Evolutionary conservation across 2,113 vertebrate genomes (phyloP).

Genomic region (Dipodomys merriami): DNA sequence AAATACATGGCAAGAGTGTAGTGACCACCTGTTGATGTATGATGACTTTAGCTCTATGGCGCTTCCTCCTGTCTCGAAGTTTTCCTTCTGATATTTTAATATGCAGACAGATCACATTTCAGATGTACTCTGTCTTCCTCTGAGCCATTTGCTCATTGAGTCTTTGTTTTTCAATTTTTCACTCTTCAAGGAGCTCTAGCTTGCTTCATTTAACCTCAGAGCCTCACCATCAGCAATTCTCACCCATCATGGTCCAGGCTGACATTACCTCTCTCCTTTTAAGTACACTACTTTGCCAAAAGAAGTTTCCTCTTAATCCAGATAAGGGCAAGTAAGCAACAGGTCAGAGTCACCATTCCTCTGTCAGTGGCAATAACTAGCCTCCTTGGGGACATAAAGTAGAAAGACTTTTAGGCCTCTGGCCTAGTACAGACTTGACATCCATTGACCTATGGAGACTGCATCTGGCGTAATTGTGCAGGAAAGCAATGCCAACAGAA

Average conservation of each 20-base stretch:
- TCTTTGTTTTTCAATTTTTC: neutral
- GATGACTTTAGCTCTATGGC: neutral
- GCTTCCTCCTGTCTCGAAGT: neutral
- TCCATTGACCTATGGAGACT: conserved; percentile 17
- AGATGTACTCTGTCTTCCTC: neutral
- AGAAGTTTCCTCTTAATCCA: neutral
- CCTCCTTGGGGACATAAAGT: neutral
- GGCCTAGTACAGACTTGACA: conserved; percentile 52
- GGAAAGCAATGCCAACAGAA: conserved; percentile 30
- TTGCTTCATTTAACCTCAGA: neutral
- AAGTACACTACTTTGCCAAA: neutral
- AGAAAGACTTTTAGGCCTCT: conserved; percentile 26
- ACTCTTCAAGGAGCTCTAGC: neutral
- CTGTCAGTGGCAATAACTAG: neutral
- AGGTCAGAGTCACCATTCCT: neutral
- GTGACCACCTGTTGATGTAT: neutral
- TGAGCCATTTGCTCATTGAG: neutral
- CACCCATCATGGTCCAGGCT: neutral
- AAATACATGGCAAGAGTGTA: neutral
- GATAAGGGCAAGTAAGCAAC: neutral
- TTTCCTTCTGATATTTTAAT: conserved; percentile 21
- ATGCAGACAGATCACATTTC: neutral
- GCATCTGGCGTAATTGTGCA: conserved; percentile 41
- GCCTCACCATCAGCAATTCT: neutral
- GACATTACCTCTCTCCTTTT: neutral